Evolutionary conservation across 2,888 invertebrate species (phyloP), one percentile per base, ranked within the genome.

Genomic region (Cataglyphis altisquamis): DNA sequence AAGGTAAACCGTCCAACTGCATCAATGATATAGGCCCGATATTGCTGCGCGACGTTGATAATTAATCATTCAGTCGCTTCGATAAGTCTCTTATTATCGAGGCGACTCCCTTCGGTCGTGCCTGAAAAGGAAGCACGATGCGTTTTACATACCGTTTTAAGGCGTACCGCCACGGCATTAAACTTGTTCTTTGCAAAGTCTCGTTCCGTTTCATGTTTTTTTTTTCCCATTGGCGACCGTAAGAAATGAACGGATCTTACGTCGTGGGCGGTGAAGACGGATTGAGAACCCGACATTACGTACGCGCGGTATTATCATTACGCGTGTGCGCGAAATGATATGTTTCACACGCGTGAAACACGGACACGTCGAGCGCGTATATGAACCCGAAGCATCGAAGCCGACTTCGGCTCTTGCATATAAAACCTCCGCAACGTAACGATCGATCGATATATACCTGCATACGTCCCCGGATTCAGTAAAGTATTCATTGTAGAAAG

Each of bases 31-130:
- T 39, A 75, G 3, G 32, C 29, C 39, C n/a, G 66, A 66, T 78
- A 48, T 29, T 41, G 36, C 36, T 57, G 21, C 39, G 25, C 52
- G 52, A 66, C 64, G 55, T 64, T 55, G 52, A 66, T 41, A 55
- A 67, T 77, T 29, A 66, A 67, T 77, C 77, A 77, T 77, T 77
- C 77, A 77, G 41, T 57, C 67, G 77, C 55, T 67, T 9, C 12
- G 55, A 57, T 77, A 67, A 66, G 41, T 41, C 55, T 21, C 55
- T 77, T 57, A 55, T 66, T 77, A 67, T 52, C 55, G 45, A 57
- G 63, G 48, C 80, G 62, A 73, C 62, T 80, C 60, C 15, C 36
- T 73, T 39, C 73, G 6, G 10, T 63, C 63, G 36, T 63, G 12
- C 39, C n/a, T 57, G n/a, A n/a, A 52, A 41, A 41, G 32, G 70